Evolutionary conservation across 2,888 invertebrate genomes (phyloP), one percentile per base, ranked within the genome.

Genomic region (Orgyia antiqua): DNA sequence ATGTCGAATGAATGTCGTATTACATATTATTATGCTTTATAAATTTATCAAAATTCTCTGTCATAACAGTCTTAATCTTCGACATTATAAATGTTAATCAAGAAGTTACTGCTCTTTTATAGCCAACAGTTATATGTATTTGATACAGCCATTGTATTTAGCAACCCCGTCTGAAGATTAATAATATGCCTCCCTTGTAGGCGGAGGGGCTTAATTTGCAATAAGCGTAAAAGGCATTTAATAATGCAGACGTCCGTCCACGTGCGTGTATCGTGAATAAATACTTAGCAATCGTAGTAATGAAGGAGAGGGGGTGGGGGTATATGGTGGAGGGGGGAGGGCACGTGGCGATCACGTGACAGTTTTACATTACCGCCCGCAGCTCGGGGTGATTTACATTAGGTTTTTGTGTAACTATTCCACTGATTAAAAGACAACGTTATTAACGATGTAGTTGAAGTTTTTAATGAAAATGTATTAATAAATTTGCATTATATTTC

Each of bases 201-300:
- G 54, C 55, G 58, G 61, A 65, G 75, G 68, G 61, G 51, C 45
- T 79, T 72, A 78, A 74, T 69, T 80, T 52, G 76, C 80, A 82
- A 84, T 83, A 84, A 83, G 79, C 77, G 74, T 86, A 79, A 84
- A 86, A 83, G 86, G 80, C 86, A 83, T 86, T 86, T 86, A 86
- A 84, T 86, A 84, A 86, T 86, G 82, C 82, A 86, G 70, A 75
- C 82, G 78, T 77, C 72, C 68, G 75, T 47, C 54, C 77, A 74
- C 75, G 78, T 77, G 80, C 75, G 64, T 58, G 68, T 48, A 55
- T 61, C 51, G 61, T 61, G 77, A 76, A 78, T 80, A 82, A 84
- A 83, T 83, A 74, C 76, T 68, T 63, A 63, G 73, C 77, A 75
- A 82, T 84, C 69, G 67, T 34, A 57, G 69, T 84, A 86, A 84